A percentile compares a stretch with the other conserved stretches of the same genome.
Evolutionary conservation across 2,888 invertebrate species (phyloP).

Genomic region (Caenorhabditis sulstoni): DNA sequence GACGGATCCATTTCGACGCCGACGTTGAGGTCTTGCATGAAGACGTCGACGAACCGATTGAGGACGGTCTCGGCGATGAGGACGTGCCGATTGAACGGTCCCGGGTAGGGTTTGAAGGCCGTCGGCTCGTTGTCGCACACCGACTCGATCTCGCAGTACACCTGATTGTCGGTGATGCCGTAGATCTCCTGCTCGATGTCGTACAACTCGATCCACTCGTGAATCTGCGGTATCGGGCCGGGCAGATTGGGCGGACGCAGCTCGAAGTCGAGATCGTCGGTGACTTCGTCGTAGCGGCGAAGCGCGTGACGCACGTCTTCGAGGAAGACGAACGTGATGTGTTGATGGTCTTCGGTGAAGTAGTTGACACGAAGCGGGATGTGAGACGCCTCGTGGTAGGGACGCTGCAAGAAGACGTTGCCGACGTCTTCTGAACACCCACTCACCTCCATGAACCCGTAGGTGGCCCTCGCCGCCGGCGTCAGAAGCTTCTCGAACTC

Average conservation of each 20-base stretch:
- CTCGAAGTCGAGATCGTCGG: not conserved
- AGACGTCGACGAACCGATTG: not conserved
- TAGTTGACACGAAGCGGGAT: not conserved
- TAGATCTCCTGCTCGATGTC: not conserved
- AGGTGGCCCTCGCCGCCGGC: not conserved
- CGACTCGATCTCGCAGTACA: not conserved
- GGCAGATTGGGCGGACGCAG: not conserved
- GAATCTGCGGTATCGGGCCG: not conserved
- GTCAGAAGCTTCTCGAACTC: constrained; percentile 10
- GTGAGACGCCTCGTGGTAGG: no score
- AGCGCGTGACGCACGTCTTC: constrained; percentile 1
- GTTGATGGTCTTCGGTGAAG: not conserved
- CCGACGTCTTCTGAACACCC: not conserved
- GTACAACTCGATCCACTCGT: not conserved
- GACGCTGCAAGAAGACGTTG: not conserved
- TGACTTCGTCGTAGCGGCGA: not conserved
- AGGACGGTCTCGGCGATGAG: not conserved
- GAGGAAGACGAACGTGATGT: not conserved
- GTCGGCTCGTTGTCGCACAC: no score
- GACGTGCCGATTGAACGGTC: constrained; percentile 10
- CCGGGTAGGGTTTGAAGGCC: not conserved
- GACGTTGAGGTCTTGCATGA: not conserved
- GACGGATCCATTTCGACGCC: not conserved
- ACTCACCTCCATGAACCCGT: not conserved
- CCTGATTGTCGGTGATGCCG: not conserved